A percentile compares a stretch with the other conserved stretches of the same genome.
Conservation (phyloP, 2,797 vertebrate species). For the Triplophysa bombifrons region DNA sequence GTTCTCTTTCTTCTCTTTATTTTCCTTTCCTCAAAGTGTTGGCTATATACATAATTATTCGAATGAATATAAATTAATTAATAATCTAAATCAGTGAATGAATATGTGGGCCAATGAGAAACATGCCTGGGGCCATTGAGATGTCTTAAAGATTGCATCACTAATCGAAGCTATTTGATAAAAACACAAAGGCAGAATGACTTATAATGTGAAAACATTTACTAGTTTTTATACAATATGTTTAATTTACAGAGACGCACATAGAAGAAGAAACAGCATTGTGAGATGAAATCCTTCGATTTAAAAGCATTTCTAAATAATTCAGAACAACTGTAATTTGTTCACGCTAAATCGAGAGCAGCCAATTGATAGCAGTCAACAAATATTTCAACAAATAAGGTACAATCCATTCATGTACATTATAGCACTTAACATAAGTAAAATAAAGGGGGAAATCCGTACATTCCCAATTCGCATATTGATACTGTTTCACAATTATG, state of each 20-base stretch:
- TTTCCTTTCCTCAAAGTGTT: background rate
- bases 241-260: background rate
- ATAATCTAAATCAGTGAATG: background rate
- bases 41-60: background rate
- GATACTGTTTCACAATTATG: no score
- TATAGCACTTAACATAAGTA: no score
- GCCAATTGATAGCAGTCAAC: no score
- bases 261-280: background rate
- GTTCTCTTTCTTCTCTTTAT: no score
- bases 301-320: no score
- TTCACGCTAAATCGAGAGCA: background rate
- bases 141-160: background rate
- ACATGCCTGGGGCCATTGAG: constrained; percentile 7
- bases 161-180: background rate
- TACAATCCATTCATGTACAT: no score
- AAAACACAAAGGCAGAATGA: background rate
- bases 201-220: background rate
- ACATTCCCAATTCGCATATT: no score
- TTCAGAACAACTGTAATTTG: constrained; percentile 26
- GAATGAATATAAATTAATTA: background rate
- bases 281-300: no score
- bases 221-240: background rate
- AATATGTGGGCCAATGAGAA: background rate
- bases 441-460: no score
- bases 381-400: no score